Evolutionary conservation across 35 echinoderm and acorn worm species (phyloP), one percentile per base, ranked within the genome.

Genomic region (Acanthaster planci): DNA sequence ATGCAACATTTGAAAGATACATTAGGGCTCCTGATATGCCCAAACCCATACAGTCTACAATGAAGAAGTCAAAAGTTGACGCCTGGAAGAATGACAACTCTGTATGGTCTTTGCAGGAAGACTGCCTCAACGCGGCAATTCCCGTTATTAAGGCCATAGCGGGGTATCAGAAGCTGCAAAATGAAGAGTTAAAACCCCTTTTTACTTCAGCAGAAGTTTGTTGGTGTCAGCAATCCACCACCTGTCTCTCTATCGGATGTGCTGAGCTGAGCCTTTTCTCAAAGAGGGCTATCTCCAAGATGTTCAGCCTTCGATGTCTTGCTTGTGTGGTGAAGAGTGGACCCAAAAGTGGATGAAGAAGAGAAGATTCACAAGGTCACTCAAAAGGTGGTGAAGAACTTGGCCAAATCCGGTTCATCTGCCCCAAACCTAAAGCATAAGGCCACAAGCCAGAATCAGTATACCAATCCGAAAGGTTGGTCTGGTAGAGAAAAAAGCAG

Each of bases 51-150:
- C 32, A 67, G 1, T 32, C 18, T n/a, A 29, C 54, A 26, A 86
- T 86, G 84, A 86, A 86, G 40, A 39, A 77, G 34, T 22, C 3
- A 23, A 86, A 86, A 15, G 40, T 47, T 3, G 23, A 47, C 19
- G 84, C 84, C 12, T 86, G 67, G 84, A 86, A 86, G 7, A 38
- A 53, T 39, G 84, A 86, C 50, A 86, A 77, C 51, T 86, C 84
- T 12, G 42, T 86, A 8, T 86, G 67, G 84, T 76, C 84, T 8
- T 76, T 86, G 10, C 84, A 86, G 51, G 84, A 86, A 39, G 84
- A 86, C 51, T 44, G 60, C 30, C 60, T 86, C 1, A 16, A 47
- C 10, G 64, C 59, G 3, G 16, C 84, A 12, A 14, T 86, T 0
- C 84, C 84, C 51, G 23, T 86, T 22, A 15, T 76, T 38, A 76